phyloP scores from a whole-genome alignment of 2,888 invertebrate species.

The Amblyjoppa fuscipennis region DNA sequence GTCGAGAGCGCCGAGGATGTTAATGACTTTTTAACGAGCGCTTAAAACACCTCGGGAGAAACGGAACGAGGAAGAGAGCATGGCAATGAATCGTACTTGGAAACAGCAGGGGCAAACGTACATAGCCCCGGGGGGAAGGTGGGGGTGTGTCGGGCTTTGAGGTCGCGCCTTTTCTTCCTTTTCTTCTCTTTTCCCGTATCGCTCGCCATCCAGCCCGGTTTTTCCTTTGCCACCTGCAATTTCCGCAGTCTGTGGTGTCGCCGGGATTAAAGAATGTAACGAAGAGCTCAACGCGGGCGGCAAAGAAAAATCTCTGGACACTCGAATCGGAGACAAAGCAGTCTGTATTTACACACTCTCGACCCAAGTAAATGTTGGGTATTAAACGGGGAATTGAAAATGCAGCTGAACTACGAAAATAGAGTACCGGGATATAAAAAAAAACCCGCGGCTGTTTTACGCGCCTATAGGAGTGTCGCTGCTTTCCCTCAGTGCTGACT shows the following conservation, averaged over 20 bases:
- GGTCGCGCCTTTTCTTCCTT: constrained; percentile 48
- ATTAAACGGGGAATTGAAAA: constrained; percentile 16
- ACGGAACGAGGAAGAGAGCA: constrained; percentile 34
- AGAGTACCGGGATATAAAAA: background rate
- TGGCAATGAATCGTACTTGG: constrained; percentile 47
- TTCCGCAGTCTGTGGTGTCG: constrained; percentile 47
- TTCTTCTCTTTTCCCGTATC: constrained; percentile 35
- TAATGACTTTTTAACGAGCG: constrained; percentile 77
- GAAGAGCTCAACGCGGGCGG: constrained; percentile 16
- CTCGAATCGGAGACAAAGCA: constrained; percentile 25
- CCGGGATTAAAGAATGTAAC: constrained; percentile 30
- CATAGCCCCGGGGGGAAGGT: background rate
- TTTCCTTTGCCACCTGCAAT: constrained; percentile 57
- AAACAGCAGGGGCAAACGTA: constrained; percentile 28
- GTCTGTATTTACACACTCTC: background rate
- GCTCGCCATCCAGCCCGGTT: constrained; percentile 15
- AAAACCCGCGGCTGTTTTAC: constrained; percentile 27
- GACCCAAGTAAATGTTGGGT: constrained; percentile 1
- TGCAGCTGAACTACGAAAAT: constrained; percentile 19
- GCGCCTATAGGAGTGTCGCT: background rate
- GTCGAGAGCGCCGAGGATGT: constrained; percentile 64
- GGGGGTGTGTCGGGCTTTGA: constrained; percentile 50
- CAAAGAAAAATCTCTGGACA: constrained; percentile 24
- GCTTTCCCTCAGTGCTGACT: background rate
- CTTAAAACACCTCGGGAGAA: constrained; percentile 69